These are phyloP conservation scores for Temnothorax rugatulus DNA, from an alignment of 2,888 invertebrate genomes.

Conservation along the genomic window DNA sequence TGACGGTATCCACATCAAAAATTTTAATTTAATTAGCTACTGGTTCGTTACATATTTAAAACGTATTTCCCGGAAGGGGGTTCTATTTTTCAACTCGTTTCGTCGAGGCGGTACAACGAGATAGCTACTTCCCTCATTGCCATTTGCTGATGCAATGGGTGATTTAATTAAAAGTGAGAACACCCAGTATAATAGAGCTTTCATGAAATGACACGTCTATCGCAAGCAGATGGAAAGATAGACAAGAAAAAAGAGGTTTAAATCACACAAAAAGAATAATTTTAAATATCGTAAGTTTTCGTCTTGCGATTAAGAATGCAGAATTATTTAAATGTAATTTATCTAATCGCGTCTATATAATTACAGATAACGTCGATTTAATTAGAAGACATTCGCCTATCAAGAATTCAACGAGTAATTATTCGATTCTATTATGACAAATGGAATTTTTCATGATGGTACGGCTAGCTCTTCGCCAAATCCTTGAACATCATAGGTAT, in stretches of 20 bases:
- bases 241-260: background rate
- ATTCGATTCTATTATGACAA: slow-evolving; percentile 61
- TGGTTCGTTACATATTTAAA: slow-evolving; percentile 60
- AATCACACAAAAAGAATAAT: background rate
- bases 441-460: slow-evolving; percentile 64
- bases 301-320: background rate
- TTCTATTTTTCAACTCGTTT: slow-evolving; percentile 44
- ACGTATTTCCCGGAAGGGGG: slow-evolving; percentile 56
- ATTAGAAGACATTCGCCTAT: background rate
- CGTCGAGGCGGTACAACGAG: slow-evolving; percentile 36
- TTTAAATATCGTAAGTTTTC: background rate
- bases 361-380: slow-evolving; percentile 18
- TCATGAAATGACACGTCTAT: slow-evolving; percentile 27
- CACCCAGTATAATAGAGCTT: slow-evolving; percentile 16
- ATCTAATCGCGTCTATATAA: background rate
- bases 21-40: slow-evolving; percentile 52
- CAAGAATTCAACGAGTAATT: slow-evolving; percentile 59
- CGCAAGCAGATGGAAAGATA: slow-evolving; percentile 4
- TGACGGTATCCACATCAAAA: background rate
- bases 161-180: slow-evolving; percentile 68
- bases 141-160: slow-evolving; percentile 65
- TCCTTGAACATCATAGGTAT: slow-evolving; percentile 51
- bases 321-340: background rate
- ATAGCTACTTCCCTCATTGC: slow-evolving; percentile 71
- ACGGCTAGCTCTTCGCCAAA: slow-evolving; percentile 68